Percentiles rank a stretch among this genome's conserved stretches.
These are phyloP conservation scores for Sebastes jordani DNA, from an alignment of 2,797 vertebrate species.

Conservation along the genomic window DNA sequence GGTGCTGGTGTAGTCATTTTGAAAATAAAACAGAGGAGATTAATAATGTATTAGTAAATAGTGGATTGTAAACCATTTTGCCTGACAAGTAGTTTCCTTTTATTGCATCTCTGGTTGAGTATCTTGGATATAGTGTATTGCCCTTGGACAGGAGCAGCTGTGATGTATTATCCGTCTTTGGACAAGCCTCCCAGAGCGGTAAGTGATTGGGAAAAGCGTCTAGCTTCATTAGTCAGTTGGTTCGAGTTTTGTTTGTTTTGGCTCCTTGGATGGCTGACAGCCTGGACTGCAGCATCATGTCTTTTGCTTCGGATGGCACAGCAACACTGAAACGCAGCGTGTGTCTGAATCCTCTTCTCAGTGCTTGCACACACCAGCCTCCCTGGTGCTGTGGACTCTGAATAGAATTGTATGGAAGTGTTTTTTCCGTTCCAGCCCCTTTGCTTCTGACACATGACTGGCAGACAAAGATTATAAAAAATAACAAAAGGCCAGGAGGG, in stretches of 20 bases:
- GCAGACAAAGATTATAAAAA: conserved; percentile 77
- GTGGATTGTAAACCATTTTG: conserved; percentile 38
- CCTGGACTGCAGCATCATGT: conserved; percentile 76
- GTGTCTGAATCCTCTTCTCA: conserved; percentile 72
- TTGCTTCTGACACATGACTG: conserved; percentile 78
- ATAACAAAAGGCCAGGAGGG: conserved; percentile 74
- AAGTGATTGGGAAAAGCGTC: conserved; percentile 62
- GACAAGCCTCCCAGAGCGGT: conserved; percentile 57
- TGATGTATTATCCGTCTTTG: conserved; percentile 62
- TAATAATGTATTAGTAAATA: conserved; percentile 42
- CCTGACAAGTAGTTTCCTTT: conserved; percentile 1
- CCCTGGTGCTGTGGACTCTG: conserved; percentile 63
- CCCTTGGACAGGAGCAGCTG: conserved; percentile 48
- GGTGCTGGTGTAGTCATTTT: conserved; percentile 23
- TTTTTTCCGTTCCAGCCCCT: conserved; percentile 47
- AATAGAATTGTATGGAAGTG: conserved; percentile 67
- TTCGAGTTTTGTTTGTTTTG: conserved; percentile 75
- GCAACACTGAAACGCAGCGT: conserved; percentile 71
- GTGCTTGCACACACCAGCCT: conserved; percentile 64
- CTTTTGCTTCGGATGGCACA: conserved; percentile 72
- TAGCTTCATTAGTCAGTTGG: conserved; percentile 67
- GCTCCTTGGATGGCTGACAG: conserved; percentile 69
- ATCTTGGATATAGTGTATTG: conserved; percentile 30
- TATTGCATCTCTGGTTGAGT: not conserved
- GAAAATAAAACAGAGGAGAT: conserved; percentile 38